A percentile compares a stretch with the other conserved stretches of the same genome.
These are phyloP conservation scores for Spermophilus dauricus DNA, from an alignment of 2,113 vertebrate genomes.

Conservation along the genomic window DNA sequence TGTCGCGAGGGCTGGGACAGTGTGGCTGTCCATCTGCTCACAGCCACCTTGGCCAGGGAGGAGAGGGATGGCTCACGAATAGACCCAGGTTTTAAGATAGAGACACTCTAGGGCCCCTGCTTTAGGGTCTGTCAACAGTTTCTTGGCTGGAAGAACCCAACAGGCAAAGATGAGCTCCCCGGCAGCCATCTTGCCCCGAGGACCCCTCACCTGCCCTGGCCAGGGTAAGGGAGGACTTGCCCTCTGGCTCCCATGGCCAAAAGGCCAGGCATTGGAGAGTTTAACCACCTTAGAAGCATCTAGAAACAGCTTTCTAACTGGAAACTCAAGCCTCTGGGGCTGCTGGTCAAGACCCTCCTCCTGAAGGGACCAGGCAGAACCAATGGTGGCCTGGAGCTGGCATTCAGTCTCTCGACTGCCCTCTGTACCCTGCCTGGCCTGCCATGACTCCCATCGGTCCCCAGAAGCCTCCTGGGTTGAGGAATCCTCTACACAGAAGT, in stretches of 20 bases:
- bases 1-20: neutral
- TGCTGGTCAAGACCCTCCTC: neutral
- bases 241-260: neutral
- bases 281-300: neutral
- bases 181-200: neutral
- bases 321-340: neutral
- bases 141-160: neutral
- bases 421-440: neutral
- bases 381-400: neutral
- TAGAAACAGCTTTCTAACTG: neutral
- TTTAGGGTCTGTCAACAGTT: no score
- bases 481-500: neutral
- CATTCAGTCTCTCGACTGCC: neutral
- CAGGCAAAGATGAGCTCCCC: neutral
- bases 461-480: neutral
- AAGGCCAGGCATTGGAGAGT: neutral
- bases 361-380: neutral
- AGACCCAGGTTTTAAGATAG: neutral
- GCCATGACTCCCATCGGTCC: neutral
- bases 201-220: fast-evolving
- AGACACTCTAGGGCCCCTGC: neutral
- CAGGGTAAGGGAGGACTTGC: neutral
- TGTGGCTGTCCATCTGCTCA: fast-evolving
- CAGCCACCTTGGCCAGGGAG: neutral
- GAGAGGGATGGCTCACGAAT: no score